A percentile compares a stretch with the other conserved stretches of the same genome.
Evolutionary conservation across 2,113 vertebrate species (phyloP).

Genomic region (Lota lota): DNA sequence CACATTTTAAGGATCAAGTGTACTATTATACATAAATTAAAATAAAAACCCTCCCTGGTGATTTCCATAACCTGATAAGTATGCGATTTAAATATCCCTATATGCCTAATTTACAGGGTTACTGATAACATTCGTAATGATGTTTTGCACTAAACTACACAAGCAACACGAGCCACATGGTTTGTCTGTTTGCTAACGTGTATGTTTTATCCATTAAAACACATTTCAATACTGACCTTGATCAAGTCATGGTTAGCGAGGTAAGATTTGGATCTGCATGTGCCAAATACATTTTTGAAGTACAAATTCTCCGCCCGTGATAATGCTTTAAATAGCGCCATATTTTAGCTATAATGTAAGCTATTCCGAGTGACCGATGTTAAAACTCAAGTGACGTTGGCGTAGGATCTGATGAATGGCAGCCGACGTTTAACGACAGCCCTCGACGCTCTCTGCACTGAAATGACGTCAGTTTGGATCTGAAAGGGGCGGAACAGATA

Average conservation of each 20-base stretch:
- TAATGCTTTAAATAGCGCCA: slow-evolving; percentile 68
- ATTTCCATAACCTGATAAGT: too few relatives aligned
- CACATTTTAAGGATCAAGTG: too few relatives aligned
- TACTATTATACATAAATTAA: too few relatives aligned
- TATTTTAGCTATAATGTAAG: slow-evolving; percentile 45
- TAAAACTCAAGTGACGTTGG: neutral
- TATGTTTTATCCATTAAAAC: too few relatives aligned
- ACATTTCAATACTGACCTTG: slow-evolving; percentile 68
- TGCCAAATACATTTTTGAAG: slow-evolving; percentile 46
- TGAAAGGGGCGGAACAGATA: slow-evolving; percentile 7
- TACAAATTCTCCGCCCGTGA: slow-evolving; percentile 56
- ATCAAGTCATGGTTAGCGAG: slow-evolving; percentile 26
- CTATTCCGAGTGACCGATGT: slow-evolving; percentile 6
- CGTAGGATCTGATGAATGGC: neutral
- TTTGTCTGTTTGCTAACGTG: too few relatives aligned
- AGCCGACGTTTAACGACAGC: neutral
- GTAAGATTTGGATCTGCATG: slow-evolving; percentile 43
- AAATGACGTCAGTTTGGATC: slow-evolving; percentile 21
- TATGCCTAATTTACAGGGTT: too few relatives aligned
- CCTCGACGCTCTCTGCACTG: too few relatives aligned
- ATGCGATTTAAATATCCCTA: too few relatives aligned
- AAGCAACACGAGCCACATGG: too few relatives aligned
- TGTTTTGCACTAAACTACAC: too few relatives aligned
- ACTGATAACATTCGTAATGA: too few relatives aligned
- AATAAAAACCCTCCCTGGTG: too few relatives aligned